phyloP scores from a whole-genome alignment of 1,140 invertebrate genomes.

The Neuroterus valhalla region DNA sequence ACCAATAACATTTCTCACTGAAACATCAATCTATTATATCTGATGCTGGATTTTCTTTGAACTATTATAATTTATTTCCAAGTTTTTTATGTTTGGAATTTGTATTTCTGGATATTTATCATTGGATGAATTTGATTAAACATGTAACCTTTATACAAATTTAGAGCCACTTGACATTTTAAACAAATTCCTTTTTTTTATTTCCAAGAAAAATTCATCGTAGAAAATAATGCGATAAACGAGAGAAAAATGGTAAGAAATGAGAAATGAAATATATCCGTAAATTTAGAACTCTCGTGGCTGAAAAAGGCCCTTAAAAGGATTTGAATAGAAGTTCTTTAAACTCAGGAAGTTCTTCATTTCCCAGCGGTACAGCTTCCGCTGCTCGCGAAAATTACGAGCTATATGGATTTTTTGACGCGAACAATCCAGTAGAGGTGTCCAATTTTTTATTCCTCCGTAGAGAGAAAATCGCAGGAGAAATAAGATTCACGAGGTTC shows the following conservation, averaged over 20 bases:
- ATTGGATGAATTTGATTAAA: too few species aligned
- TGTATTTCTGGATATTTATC: too few species aligned
- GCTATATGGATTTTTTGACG: constrained; percentile 23
- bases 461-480: neutral
- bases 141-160: too few species aligned
- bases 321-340: constrained; percentile 21
- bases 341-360: constrained; percentile 17
- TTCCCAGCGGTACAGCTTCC: constrained; percentile 16
- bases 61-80: too few species aligned
- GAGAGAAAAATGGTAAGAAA: neutral
- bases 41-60: too few species aligned
- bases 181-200: too few species aligned
- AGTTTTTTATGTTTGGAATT: too few species aligned
- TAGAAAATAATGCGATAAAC: too few species aligned
- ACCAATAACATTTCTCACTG: too few species aligned
- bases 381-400: constrained; percentile 6
- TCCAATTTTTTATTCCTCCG: constrained; percentile 7
- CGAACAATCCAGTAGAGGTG: neutral
- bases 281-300: neutral
- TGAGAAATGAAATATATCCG: neutral
- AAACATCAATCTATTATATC: too few species aligned
- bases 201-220: too few species aligned
- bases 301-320: neutral
- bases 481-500: neutral
- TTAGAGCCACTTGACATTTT: too few species aligned